phyloP scores from a whole-genome alignment of 2,888 invertebrate genomes.

The Sycophila texana region DNA sequence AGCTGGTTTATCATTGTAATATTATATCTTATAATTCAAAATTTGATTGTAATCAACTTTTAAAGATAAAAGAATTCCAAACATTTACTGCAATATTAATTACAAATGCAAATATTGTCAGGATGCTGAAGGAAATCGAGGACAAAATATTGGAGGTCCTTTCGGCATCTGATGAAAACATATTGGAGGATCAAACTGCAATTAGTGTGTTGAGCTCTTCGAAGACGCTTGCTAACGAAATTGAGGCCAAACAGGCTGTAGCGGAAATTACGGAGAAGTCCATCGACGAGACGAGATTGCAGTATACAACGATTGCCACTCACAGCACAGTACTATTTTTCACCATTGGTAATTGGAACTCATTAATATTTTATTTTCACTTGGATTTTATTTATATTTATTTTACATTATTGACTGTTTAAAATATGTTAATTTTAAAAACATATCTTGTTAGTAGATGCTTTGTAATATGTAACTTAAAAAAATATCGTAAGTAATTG shows the following conservation, averaged over 20 bases:
- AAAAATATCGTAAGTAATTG: too few relatives aligned
- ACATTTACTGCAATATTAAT: neutral
- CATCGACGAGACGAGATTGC: constrained; percentile 89
- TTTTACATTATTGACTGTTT: too few relatives aligned
- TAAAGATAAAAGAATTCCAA: too few relatives aligned
- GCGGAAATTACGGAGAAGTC: constrained; percentile 93
- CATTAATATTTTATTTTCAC: neutral
- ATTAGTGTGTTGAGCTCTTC: constrained; percentile 91
- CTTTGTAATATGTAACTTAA: too few relatives aligned
- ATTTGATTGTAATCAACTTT: too few relatives aligned
- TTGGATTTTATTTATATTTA: too few relatives aligned
- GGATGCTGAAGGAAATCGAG: constrained; percentile 91
- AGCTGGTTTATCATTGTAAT: too few relatives aligned
- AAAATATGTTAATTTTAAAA: too few relatives aligned
- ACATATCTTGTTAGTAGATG: too few relatives aligned
- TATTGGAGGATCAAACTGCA: constrained; percentile 94
- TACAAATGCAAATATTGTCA: constrained; percentile 60
- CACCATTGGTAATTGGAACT: constrained; percentile 82
- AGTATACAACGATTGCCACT: constrained; percentile 91
- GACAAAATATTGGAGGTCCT: constrained; percentile 91
- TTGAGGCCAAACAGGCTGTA: constrained; percentile 91
- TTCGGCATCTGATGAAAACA: constrained; percentile 85
- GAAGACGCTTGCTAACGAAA: constrained; percentile 92
- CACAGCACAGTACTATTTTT: constrained; percentile 95
- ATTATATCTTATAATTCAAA: too few relatives aligned